phyloP scores from a whole-genome alignment of 2,797 vertebrate species.

The Rousettus madagascariensis region DNA sequence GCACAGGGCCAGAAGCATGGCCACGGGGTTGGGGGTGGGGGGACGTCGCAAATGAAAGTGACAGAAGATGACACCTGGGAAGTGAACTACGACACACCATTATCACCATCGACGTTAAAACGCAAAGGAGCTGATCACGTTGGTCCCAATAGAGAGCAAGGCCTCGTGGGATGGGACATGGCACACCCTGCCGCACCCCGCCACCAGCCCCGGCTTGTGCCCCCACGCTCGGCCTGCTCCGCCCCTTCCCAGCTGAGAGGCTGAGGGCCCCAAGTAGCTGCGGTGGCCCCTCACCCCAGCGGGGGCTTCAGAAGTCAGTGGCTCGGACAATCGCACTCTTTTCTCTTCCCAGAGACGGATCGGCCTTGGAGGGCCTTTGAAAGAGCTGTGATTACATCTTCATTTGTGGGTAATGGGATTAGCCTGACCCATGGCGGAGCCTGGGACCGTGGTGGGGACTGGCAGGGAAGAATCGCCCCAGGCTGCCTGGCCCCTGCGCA shows the following conservation, averaged over 20 bases:
- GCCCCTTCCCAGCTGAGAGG: neutral
- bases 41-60: neutral
- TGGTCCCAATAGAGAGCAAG: neutral
- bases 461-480: constrained; percentile 81
- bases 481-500: constrained; percentile 69
- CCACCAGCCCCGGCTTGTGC: fast-evolving
- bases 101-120: neutral
- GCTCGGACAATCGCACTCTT: constrained; percentile 76
- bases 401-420: constrained; percentile 94
- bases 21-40: too few relatives aligned
- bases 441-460: constrained; percentile 83
- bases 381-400: constrained; percentile 89
- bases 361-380: constrained; percentile 85
- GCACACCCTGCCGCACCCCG: neutral
- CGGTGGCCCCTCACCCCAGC: constrained; percentile 69
- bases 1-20: neutral
- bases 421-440: constrained; percentile 85
- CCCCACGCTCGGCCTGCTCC: neutral
- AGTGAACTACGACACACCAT: neutral
- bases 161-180: too few relatives aligned
- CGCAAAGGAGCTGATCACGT: neutral
- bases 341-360: constrained; percentile 81
- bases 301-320: constrained; percentile 84
- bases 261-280: neutral
- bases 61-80: neutral